Base-by-base conservation (phyloP, 2,888 invertebrate species). In the Amphiduros pacificus region DNA sequence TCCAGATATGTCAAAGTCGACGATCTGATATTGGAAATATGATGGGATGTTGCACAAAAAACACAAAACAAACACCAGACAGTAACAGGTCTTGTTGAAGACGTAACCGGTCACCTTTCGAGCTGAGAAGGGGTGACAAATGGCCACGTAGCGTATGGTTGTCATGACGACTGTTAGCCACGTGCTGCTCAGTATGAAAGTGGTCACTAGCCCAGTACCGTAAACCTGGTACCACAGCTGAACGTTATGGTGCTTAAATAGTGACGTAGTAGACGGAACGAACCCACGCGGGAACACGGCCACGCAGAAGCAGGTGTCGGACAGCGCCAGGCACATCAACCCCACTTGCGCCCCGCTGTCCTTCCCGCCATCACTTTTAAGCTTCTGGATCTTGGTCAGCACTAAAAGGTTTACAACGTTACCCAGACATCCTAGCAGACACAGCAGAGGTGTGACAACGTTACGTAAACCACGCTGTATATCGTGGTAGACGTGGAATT, bases 111-210 rank as follows among this genome's bases (percentile, higher is more conserved):
- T 54, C 17, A 65, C 17, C n/a, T 49, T 55, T 17, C 63, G 28
- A 11, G 63, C 56, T 14, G 51, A 41, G 20, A 65, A 48, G 3
- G 65, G 65, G 28, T 65, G 65, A 31, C 65, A 65, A 4, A 65
- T 65, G 20, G 61, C 65, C 26, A 63, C 27, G 44, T 65, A 65
- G 24, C 65, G 26, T n/a, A 65, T 24, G 36, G 32, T 52, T 17
- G 65, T 61, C 50, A 60, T 65, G 55, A 55, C 58, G 11, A 63
- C 63, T 2, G 64, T 63, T 32, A 65, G 31, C 65, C 65, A 65
- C 17, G 63, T 63, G 26, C 63, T 63, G 3, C 49, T 44, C 11
- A 63, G 54, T 17, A 49, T 60, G 40, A 63, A 63, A 9, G 63
- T 63, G 17, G 58, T 63, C 2, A 61, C 54, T 24, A 65, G 14